Evolutionary conservation across 2,888 invertebrate species (phyloP).

Genomic region (Lissonota sp.): DNA sequence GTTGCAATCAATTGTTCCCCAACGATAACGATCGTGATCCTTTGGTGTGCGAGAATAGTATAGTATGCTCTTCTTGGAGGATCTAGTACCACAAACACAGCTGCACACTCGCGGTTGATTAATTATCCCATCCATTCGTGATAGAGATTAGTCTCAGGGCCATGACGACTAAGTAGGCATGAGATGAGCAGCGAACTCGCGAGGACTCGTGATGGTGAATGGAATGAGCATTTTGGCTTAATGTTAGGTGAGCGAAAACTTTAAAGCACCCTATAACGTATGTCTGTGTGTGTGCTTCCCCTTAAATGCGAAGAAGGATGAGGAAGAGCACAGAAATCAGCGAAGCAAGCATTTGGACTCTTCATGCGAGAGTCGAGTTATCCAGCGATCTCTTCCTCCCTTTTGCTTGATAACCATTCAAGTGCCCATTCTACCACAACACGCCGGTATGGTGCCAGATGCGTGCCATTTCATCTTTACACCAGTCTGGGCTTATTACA

Average conservation of each 20-base stretch:
- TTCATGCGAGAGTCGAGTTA: slow-evolving; percentile 36
- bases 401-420: slow-evolving; percentile 20
- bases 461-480: slow-evolving; percentile 46
- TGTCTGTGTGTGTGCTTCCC: neutral
- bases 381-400: slow-evolving; percentile 24
- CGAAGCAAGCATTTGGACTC: neutral
- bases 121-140: slow-evolving; percentile 16
- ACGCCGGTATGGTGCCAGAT: slow-evolving; percentile 49
- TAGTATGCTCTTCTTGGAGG: no score
- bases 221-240: neutral
- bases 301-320: slow-evolving; percentile 4
- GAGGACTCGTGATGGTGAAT: neutral
- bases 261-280: neutral
- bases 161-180: neutral
- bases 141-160: slow-evolving; percentile 35
- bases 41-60: slow-evolving; percentile 23
- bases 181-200: slow-evolving; percentile 15
- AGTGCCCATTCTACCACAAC: neutral
- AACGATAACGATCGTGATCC: slow-evolving; percentile 9
- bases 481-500: slow-evolving; percentile 43
- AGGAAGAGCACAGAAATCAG: slow-evolving; percentile 29
- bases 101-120: slow-evolving; percentile 47
- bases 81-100: slow-evolving; percentile 8
- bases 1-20: slow-evolving; percentile 18
- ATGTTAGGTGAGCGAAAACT: neutral